Evolutionary conservation across 2,888 invertebrate genomes (phyloP), one percentile per base, ranked within the genome.

Genomic region (Hecatera dysodea): DNA sequence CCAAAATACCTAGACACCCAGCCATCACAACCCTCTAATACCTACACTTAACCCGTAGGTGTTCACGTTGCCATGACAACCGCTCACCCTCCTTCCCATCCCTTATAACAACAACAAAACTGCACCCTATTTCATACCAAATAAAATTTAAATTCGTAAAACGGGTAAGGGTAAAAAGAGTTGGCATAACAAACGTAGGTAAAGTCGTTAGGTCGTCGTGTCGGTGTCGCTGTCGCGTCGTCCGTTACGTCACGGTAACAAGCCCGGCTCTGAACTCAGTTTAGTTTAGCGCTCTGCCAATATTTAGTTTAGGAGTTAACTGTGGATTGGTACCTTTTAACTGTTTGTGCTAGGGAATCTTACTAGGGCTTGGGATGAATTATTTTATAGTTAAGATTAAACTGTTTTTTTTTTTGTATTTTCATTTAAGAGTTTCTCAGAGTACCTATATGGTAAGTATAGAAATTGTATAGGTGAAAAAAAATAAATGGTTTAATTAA

Each of bases 231-330:
- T 86, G 78, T 85, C 87, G 86, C 81, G 74, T 83, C 84, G 83
- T 85, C 86, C 87, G 88, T 86, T 88, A 86, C 81, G 89, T 90
- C 88, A 89, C 75, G 74, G 75, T 89, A 89, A 91, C 89, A 84
- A 88, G 82, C 69, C 74, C 75, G 74, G 68, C 72, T 74, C 63
- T 33, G 85, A 87, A 89, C 89, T 85, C 76, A 87, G 87, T 90
- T 82, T 57, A 78, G 75, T 82, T 82, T 76, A 75, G 42, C 46
- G 67, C 60, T 80, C 70, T 68, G 44, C 62, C 67, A 78, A 78
- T 82, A 84, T 81, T 81, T 72, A 71, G 67, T 80, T 78, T 80
- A 68, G 24, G 29, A 76, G 73, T 79, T 82, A 70, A 64, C 27
- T 65, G 56, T 19, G 50, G 66, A 63, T 78, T 62, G 50, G 12